phyloP scores from a whole-genome alignment of 2,797 vertebrate genomes.

The Neopelma chrysocephalum region DNA sequence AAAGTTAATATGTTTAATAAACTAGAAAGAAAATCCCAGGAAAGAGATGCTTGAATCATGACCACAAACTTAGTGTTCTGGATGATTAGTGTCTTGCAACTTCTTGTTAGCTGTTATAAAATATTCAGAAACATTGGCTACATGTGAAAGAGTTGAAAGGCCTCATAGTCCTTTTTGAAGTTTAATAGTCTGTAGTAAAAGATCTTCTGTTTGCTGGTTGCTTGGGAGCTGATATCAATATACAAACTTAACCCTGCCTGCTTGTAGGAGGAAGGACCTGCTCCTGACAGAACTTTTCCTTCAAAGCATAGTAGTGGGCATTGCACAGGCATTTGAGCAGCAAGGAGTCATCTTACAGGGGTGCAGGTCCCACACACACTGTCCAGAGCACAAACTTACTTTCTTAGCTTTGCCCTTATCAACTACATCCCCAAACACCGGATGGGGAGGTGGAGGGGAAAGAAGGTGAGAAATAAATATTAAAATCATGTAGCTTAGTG shows the following conservation, averaged over 20 bases:
- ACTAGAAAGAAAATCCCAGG: not conserved
- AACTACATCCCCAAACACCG: accelerated
- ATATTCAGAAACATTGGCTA: not conserved
- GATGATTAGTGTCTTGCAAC: not conserved
- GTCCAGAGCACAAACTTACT: not conserved
- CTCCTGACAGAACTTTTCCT: not conserved
- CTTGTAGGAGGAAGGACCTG: not conserved
- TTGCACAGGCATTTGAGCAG: accelerated
- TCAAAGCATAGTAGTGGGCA: not conserved
- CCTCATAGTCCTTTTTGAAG: not conserved
- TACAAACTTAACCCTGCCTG: not conserved
- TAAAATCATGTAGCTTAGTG: not conserved
- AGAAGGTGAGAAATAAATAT: not conserved
- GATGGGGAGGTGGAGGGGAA: accelerated
- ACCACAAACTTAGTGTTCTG: not conserved
- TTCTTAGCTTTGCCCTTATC: not conserved
- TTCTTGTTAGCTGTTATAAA: not conserved
- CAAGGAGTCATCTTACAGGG: not conserved
- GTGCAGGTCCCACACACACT: not conserved
- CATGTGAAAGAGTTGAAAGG: not conserved
- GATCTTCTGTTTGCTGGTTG: not conserved
- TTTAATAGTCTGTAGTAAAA: not conserved
- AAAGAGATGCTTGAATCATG: not conserved
- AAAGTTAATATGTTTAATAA: not conserved
- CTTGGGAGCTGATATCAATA: not conserved